Percentiles rank a stretch among this genome's conserved stretches.
These are phyloP conservation scores for Mythimna lalbum DNA, from an alignment of 2,888 invertebrate genomes.

Conservation along the genomic window DNA sequence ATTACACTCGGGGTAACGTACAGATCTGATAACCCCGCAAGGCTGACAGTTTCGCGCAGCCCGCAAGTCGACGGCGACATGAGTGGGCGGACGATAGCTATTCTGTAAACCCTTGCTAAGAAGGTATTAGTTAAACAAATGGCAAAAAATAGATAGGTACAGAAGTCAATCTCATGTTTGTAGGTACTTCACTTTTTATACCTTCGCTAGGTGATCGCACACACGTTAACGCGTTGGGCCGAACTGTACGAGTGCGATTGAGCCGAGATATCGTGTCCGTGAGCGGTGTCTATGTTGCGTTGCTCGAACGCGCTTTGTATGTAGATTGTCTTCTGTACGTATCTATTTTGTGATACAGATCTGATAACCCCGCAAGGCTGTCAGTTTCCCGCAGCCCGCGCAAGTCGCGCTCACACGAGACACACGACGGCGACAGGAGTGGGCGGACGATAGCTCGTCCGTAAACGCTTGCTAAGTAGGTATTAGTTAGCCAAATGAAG, in stretches of 20 bases:
- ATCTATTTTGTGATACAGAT: too few relatives aligned
- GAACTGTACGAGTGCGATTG: too few relatives aligned
- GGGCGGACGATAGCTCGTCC: not conserved
- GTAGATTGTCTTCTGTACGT: too few relatives aligned
- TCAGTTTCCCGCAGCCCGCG: conserved; percentile 34
- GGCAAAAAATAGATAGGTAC: too few relatives aligned
- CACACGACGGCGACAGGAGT: not conserved
- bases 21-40: conserved; percentile 47
- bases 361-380: conserved; percentile 48
- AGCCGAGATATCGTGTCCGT: too few relatives aligned
- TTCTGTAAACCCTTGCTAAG: conserved; percentile 13
- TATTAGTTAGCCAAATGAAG: not conserved
- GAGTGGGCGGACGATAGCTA: not conserved
- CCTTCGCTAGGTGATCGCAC: too few relatives aligned
- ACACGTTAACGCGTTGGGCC: too few relatives aligned
- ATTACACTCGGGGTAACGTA: conserved; percentile 48
- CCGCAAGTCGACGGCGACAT: not conserved
- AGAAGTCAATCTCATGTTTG: too few relatives aligned
- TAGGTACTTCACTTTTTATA: too few relatives aligned
- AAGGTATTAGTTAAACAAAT: not conserved
- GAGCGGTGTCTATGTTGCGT: too few relatives aligned
- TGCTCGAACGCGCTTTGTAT: too few relatives aligned
- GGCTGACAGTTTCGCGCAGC: conserved; percentile 26
- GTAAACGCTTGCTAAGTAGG: conserved; percentile 13
- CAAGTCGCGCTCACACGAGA: conserved; percentile 2